These are phyloP conservation scores for Leptopilina boulardi DNA, from an alignment of 1,140 invertebrate genomes.

Conservation along the genomic window DNA sequence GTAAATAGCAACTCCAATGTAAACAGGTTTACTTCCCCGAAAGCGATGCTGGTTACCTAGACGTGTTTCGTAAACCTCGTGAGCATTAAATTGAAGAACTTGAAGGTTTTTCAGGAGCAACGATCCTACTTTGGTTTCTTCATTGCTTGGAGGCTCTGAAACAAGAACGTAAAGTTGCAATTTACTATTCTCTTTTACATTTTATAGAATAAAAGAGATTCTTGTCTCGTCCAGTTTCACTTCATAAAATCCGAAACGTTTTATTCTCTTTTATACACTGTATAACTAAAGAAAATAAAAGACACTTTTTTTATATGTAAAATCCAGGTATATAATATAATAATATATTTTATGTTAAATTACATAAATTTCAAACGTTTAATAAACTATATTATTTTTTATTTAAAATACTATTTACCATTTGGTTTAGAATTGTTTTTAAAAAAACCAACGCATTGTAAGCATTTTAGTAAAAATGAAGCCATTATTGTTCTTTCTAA, in stretches of 20 bases:
- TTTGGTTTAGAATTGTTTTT: slow-evolving; percentile 48
- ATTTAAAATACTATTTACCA: slow-evolving; percentile 45
- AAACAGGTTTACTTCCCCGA: slow-evolving; percentile 77
- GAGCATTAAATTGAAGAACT: slow-evolving; percentile 92
- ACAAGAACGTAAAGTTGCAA: slow-evolving; percentile 37
- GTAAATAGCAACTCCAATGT: slow-evolving; percentile 89
- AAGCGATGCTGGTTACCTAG: slow-evolving; percentile 76
- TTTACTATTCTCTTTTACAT: slow-evolving; percentile 25
- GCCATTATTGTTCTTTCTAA: slow-evolving; percentile 87
- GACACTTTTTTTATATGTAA: too few relatives aligned
- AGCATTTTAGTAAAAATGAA: slow-evolving; percentile 84
- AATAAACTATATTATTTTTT: too few relatives aligned
- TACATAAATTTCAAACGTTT: not conserved
- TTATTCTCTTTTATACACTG: slow-evolving; percentile 10
- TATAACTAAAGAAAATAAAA: not conserved
- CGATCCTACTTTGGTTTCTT: slow-evolving; percentile 78
- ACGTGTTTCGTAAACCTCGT: slow-evolving; percentile 89
- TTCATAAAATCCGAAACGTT: not conserved
- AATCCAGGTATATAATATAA: too few relatives aligned
- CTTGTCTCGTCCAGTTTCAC: slow-evolving; percentile 33
- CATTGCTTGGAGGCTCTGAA: slow-evolving; percentile 50
- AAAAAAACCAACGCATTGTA: slow-evolving; percentile 82
- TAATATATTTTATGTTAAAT: not conserved
- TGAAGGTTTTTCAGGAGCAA: slow-evolving; percentile 86
- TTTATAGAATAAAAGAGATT: slow-evolving; percentile 36